phyloP scores from a whole-genome alignment of 1,140 invertebrate genomes.

The Dinothrombium tinctorium region DNA sequence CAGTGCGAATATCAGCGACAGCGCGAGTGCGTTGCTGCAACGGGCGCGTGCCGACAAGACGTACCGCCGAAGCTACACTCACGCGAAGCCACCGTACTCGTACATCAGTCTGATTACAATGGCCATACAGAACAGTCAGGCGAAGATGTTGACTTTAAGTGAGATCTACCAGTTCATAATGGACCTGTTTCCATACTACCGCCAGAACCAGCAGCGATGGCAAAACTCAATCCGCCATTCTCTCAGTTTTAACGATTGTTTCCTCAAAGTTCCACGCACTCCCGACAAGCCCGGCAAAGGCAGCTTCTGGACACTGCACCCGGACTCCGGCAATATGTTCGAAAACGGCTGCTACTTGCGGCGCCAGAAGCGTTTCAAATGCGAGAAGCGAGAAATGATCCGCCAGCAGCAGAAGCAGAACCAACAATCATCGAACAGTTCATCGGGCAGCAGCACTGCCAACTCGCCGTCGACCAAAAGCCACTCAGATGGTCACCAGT shows the following conservation, averaged over 20 bases:
- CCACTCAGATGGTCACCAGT: no score
- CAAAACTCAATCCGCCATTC: conserved; percentile 92
- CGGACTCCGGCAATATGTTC: conserved; percentile 98
- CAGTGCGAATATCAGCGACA: no score
- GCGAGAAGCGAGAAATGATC: conserved; percentile 72
- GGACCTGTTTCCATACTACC: conserved; percentile 94
- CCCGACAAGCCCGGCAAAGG: conserved; percentile 90
- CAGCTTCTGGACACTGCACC: conserved; percentile 93
- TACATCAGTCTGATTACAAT: conserved; percentile 98
- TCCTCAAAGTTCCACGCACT: conserved; percentile 91
- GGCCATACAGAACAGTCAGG: conserved; percentile 89
- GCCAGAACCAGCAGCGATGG: conserved; percentile 91
- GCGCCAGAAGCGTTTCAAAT: conserved; percentile 92
- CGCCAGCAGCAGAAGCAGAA: no score
- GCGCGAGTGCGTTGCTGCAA: conserved; percentile 27
- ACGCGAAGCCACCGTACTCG: conserved; percentile 93
- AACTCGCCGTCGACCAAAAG: no score
- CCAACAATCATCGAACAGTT: no score
- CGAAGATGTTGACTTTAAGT: conserved; percentile 85
- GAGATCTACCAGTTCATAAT: conserved; percentile 99
- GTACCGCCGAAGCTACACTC: conserved; percentile 65
- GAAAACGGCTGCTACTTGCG: conserved; percentile 96
- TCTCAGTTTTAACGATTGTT: conserved; percentile 95
- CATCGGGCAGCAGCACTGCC: no score
- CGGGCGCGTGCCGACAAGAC: conserved; percentile 45